Percentiles rank a stretch among this genome's conserved stretches.
These are phyloP conservation scores for Caretta caretta DNA, from an alignment of 2,113 vertebrate genomes.

Conservation along the genomic window DNA sequence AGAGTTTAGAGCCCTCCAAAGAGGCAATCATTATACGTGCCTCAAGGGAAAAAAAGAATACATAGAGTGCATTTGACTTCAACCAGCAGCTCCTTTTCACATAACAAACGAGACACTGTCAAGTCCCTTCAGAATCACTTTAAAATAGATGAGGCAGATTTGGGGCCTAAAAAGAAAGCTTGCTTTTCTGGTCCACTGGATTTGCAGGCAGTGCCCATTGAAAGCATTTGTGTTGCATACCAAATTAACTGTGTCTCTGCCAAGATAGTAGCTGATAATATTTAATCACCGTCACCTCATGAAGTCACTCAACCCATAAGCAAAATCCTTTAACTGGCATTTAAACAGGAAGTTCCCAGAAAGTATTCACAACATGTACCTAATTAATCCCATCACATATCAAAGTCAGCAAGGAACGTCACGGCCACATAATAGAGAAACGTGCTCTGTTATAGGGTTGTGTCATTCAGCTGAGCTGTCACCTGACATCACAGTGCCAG, in stretches of 20 bases:
- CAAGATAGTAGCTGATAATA: conserved; percentile 34
- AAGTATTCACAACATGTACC: conserved; percentile 61
- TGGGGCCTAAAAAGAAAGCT: conserved; percentile 64
- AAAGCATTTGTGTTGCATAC: conserved; percentile 66
- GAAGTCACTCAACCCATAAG: conserved; percentile 63
- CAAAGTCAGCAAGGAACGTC: background rate
- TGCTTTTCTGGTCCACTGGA: conserved; percentile 34
- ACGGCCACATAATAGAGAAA: conserved; percentile 12
- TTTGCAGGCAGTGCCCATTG: conserved; percentile 54
- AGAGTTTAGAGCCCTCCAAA: background rate
- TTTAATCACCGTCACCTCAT: conserved; percentile 45
- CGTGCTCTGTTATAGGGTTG: background rate
- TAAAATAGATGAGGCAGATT: conserved; percentile 63
- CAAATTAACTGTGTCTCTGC: conserved; percentile 71
- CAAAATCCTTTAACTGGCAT: conserved; percentile 66
- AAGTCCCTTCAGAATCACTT: conserved; percentile 59
- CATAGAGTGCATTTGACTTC: conserved; percentile 29
- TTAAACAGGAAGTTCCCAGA: conserved; percentile 56
- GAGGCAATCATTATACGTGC: background rate
- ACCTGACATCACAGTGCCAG: conserved; percentile 28
- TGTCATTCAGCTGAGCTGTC: conserved; percentile 65
- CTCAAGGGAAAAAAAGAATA: conserved; percentile 9
- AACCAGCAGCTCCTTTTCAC: conserved; percentile 62
- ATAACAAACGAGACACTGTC: conserved; percentile 51
- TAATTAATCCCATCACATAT: conserved; percentile 22